These are phyloP conservation scores for Drosophila novamexicana DNA, from an alignment of 1,140 invertebrate species.

Conservation along the genomic window DNA sequence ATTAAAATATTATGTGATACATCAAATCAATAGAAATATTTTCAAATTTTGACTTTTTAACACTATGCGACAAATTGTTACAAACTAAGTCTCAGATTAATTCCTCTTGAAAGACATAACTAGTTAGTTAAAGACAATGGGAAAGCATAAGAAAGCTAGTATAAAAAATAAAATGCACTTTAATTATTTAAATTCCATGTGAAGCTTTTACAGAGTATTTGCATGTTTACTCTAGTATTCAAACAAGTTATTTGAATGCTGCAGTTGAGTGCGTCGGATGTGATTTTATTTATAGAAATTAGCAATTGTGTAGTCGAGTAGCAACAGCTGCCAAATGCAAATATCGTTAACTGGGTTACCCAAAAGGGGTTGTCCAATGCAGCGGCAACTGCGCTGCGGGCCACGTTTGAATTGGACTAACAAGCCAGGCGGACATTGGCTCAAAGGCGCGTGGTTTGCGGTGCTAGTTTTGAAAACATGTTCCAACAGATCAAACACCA, in stretches of 20 bases:
- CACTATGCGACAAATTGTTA: too few species aligned
- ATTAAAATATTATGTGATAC: too few species aligned
- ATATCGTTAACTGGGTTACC: constrained; percentile 66
- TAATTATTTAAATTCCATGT: neutral
- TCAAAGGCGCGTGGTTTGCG: constrained; percentile 40
- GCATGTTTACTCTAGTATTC: neutral
- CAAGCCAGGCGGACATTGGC: constrained; percentile 43
- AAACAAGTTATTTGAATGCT: constrained; percentile 24
- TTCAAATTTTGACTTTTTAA: too few species aligned
- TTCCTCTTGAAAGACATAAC: too few species aligned
- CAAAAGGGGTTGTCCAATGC: constrained; percentile 36
- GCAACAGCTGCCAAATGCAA: constrained; percentile 62
- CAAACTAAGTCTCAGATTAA: too few species aligned
- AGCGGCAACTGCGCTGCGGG: constrained; percentile 31
- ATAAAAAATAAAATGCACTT: neutral
- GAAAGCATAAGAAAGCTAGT: neutral
- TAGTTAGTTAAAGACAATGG: too few species aligned
- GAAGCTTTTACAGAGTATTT: neutral
- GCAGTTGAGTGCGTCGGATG: constrained; percentile 47
- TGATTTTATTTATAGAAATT: constrained; percentile 73
- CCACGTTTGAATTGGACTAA: constrained; percentile 60
- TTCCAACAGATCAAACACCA: constrained; percentile 33
- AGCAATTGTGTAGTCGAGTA: constrained; percentile 50
- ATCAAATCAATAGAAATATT: too few species aligned
- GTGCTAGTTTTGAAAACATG: constrained; percentile 40